Base-by-base conservation (phyloP, 2,797 vertebrate species). In the Oceanodroma leucorhoa region DNA sequence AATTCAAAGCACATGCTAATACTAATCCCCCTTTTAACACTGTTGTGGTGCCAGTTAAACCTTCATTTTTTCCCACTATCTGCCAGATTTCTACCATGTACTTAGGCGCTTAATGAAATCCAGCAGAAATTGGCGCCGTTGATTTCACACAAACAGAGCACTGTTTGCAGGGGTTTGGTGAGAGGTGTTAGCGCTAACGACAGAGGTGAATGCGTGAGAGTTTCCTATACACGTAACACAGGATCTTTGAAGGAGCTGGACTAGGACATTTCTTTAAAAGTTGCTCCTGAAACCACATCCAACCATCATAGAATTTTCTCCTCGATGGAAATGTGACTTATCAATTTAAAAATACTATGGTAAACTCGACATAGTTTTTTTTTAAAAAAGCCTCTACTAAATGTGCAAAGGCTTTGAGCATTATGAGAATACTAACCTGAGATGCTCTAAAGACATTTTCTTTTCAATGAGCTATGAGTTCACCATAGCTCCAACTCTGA, bases 11-110 rank as follows among this genome's bases (percentile, higher is more conserved):
- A 84, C 85, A 94, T 94, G 90, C 90, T 96, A 91, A 85, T 88
- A 53, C 90, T 95, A 95, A 96, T 95, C 95, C 95, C 77, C 75
- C 80, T 95, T 96, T 96, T 96, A 95, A 93, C 88, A 97, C 95
- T 75, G 69, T 66, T 95, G 86, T 89, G 71, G 71, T 94, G 92
- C 93, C 91, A 94, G 81, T 93, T 82, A 91, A 96, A 93, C 60
- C 57, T 93, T 90, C 45, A 5, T 75, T 90, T 96, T 92, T 90
- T 84, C 80, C 73, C 64, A 36, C 71, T 91, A 70, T 89, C 75
- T 89, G 90, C 67, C 90, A 90, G 66, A 57, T 75, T 93, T 87
- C 71, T 93, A 93, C 54, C 53, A 75, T 0, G 0, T 66, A 73
- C 26, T 90, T 64, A 65, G 22, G 48, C 6, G 6, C 34, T 50